phyloP scores from a whole-genome alignment of 1,140 invertebrate species.

The Danaus plexippus region DNA sequence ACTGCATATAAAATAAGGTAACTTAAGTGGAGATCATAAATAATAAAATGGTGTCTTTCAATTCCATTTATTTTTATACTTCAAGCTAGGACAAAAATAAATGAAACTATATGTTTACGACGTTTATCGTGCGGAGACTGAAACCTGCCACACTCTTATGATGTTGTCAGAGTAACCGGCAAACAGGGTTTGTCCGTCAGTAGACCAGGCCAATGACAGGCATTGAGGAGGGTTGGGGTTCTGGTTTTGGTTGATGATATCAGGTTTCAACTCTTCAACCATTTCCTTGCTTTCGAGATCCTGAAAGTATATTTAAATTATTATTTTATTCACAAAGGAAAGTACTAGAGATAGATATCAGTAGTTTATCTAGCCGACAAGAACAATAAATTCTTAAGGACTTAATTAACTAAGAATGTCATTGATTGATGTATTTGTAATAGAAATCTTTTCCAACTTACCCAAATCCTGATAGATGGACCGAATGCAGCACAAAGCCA shows the following conservation, averaged over 20 bases:
- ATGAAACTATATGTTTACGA: slow-evolving; percentile 45
- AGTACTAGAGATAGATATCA: slow-evolving; percentile 1
- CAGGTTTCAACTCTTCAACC: slow-evolving; percentile 97
- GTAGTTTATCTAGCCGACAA: slow-evolving; percentile 6
- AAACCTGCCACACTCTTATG: slow-evolving; percentile 99
- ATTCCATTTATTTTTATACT: slow-evolving; percentile 69
- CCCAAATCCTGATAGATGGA: slow-evolving; percentile 99
- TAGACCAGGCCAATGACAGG: slow-evolving; percentile 98
- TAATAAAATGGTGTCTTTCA: slow-evolving; percentile 41
- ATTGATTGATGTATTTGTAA: neutral
- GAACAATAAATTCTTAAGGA: neutral
- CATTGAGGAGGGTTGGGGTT: slow-evolving; percentile 93
- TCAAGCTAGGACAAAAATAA: slow-evolving; percentile 59
- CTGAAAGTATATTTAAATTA: slow-evolving; percentile 57
- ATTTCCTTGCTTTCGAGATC: slow-evolving; percentile 99
- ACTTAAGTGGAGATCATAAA: slow-evolving; percentile 39
- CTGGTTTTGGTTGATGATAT: slow-evolving; percentile 82
- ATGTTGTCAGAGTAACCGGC: slow-evolving; percentile 99
- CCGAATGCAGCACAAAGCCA: slow-evolving; percentile 99
- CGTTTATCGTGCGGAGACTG: slow-evolving; percentile 80
- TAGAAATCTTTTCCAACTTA: slow-evolving; percentile 35
- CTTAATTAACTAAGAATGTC: neutral
- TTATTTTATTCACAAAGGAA: neutral
- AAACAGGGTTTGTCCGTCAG: slow-evolving; percentile 98
- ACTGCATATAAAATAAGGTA: slow-evolving; percentile 17